Base-by-base conservation (phyloP, 2,888 invertebrate genomes). In the Tolmerus cingulatus region DNA sequence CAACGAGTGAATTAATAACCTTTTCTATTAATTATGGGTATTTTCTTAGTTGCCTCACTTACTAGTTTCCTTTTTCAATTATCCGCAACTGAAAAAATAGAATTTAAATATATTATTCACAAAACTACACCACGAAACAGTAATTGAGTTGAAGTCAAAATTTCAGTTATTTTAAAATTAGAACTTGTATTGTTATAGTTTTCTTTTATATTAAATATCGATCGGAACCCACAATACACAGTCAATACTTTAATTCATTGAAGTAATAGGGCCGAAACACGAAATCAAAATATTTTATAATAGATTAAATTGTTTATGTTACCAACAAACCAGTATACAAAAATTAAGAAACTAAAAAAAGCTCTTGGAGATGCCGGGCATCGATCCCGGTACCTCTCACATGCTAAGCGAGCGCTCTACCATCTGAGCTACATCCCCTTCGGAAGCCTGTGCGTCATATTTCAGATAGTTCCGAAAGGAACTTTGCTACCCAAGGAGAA, bases 381-480 rank as follows among this genome's bases (percentile, higher is more conserved):
- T 91, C 90, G 91, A 91, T 91, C 91, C 91, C 90, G 90, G 90
- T 91, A 91, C 90, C 91, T 91, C 90, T 91, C 91, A 90, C 91
- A 91, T 91, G 91, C 91, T 91, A 91, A 91, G 91, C 91, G 91
- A 91, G 91, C 91, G 91, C 92, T 92, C 92, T 92, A 92, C 92
- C 92, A 92, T 92, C 91, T 92, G 92, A 92, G 92, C 92, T 92
- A 92, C 92, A 92, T 92, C 92, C 92, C 92, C 92, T 27, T 23
- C 3, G 0, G 2, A 2, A 23, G 2, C 2, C 0, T 0, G 9
- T 0, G 8, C 19, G 23, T 23, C 27, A 66, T 4, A 57, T 12
- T 9, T 66, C 23, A 27, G n/a, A 9, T 12, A 3, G 12, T 23
- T 66, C 27, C 23, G 12, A 7, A 66, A 12, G 23, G 9, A 23